These are phyloP conservation scores for Drosophila neocordata DNA, from an alignment of 1,140 invertebrate genomes.

Conservation along the genomic window DNA sequence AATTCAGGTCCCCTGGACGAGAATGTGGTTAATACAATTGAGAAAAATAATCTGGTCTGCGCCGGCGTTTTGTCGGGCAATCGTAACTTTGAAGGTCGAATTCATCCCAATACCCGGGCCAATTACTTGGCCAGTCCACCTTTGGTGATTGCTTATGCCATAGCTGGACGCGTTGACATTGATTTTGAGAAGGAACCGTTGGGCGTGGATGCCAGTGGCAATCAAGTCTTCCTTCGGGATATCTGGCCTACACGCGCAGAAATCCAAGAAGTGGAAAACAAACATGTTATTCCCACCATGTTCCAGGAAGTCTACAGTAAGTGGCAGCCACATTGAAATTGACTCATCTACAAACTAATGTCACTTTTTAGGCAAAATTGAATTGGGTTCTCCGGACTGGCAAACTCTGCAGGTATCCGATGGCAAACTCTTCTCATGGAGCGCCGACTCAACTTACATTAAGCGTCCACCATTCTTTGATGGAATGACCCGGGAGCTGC, in stretches of 20 bases:
- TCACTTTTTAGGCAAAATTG: slow-evolving; percentile 86
- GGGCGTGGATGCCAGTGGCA: slow-evolving; percentile 88
- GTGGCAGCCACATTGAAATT: slow-evolving; percentile 2
- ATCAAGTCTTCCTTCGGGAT: slow-evolving; percentile 92
- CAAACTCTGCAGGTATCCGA: slow-evolving; percentile 91
- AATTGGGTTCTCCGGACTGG: slow-evolving; percentile 94
- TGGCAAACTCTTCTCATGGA: slow-evolving; percentile 96
- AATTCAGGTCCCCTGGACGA: slow-evolving; percentile 98
- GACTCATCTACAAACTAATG: too few relatives aligned
- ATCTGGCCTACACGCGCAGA: slow-evolving; percentile 97
- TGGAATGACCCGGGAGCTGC: slow-evolving; percentile 88
- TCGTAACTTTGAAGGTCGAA: slow-evolving; percentile 98
- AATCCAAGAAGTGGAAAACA: slow-evolving; percentile 94
- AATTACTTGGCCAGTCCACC: slow-evolving; percentile 98
- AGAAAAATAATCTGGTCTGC: slow-evolving; percentile 97
- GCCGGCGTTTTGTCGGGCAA: slow-evolving; percentile 98
- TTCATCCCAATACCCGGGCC: slow-evolving; percentile 97
- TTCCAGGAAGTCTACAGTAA: slow-evolving; percentile 92
- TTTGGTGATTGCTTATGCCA: slow-evolving; percentile 97
- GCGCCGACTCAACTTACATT: slow-evolving; percentile 95
- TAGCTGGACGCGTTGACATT: slow-evolving; percentile 96
- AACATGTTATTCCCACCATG: slow-evolving; percentile 98
- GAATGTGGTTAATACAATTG: slow-evolving; percentile 95
- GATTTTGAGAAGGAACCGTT: slow-evolving; percentile 96
- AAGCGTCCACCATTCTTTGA: slow-evolving; percentile 99